phyloP scores from a whole-genome alignment of 1,140 invertebrate genomes.

The Melitaea cinxia region DNA sequence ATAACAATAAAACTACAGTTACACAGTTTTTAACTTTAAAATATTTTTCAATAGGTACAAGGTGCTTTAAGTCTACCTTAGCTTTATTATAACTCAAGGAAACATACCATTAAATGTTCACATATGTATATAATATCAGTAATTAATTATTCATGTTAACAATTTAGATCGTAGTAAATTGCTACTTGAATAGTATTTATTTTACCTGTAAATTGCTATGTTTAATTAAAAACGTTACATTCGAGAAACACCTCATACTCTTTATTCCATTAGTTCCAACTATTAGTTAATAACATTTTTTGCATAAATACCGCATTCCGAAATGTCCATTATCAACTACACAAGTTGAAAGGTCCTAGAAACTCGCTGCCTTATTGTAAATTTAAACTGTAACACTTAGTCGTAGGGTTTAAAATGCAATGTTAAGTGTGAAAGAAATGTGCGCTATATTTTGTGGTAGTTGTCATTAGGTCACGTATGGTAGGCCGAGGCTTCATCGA shows the following conservation, averaged over 20 bases:
- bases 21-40: no score
- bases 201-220: conserved; percentile 8
- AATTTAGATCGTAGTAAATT: conserved; percentile 12
- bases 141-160: neutral
- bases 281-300: conserved; percentile 61
- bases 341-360: conserved; percentile 25
- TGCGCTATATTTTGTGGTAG: conserved; percentile 43
- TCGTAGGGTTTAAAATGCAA: conserved; percentile 40
- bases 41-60: neutral
- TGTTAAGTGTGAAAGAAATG: conserved; percentile 20
- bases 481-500: conserved; percentile 47
- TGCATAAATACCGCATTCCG: conserved; percentile 54
- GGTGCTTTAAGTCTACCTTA: no score
- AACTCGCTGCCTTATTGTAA: neutral
- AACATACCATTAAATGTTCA: neutral
- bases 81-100: neutral
- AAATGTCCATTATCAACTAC: conserved; percentile 42
- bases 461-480: conserved; percentile 75
- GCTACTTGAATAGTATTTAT: conserved; percentile 2
- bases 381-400: conserved; percentile 13
- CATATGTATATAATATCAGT: neutral
- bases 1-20: no score
- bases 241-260: conserved; percentile 11
- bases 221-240: conserved; percentile 24
- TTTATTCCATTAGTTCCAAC: conserved; percentile 48